Base-by-base conservation (phyloP, 2,113 vertebrate species). In the Hymenochirus boettgeri region DNA sequence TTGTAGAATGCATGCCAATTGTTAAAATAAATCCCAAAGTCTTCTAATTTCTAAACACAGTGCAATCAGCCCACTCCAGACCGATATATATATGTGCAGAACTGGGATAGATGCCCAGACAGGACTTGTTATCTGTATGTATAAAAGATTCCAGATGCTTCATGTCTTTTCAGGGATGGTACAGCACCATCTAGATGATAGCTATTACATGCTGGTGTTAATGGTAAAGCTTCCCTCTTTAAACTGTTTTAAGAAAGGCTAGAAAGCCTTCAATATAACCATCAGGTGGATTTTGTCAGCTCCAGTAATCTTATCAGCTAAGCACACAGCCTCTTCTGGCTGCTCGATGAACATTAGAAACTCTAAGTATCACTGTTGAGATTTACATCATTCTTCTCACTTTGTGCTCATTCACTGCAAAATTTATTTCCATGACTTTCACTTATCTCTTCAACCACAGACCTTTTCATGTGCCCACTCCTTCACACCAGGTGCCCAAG, bases 291-390 rank as follows among this genome's bases (percentile, higher is more conserved):
- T 78, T 75, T 80, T 82, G 85, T 86, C 81, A 67, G 63, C 47
- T 79, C 64, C 73, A 77, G 77, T 70, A 73, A 82, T 84, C 82
- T 89, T 90, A 90, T 90, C 85, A 85, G 82, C 66, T 70, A 75
- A 69, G 75, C 76, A 82, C 77, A 84, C 84, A 86, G 82, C 69
- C 74, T 84, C 71, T 80, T 66, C 70, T 82, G 86, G 82, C 83
- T 71, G 70, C 57, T 74, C 76, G 80, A 86, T 80, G 87, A 89
- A 85, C 86, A 88, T 88, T 85, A 79, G 65, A 65, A 74, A 62
- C 79, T 76, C 58, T 72, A 2, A 2, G 67, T 79, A 84, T 84
- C 77, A 61, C 77, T 84, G 75, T 81, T 66, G 11, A 83, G 84
- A 85, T 85, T 88, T 77, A 85, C 85, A 87, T 88, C 84, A 66